phyloP scores from a whole-genome alignment of 1,140 invertebrate species.

The Scaptomyza graminum region DNA sequence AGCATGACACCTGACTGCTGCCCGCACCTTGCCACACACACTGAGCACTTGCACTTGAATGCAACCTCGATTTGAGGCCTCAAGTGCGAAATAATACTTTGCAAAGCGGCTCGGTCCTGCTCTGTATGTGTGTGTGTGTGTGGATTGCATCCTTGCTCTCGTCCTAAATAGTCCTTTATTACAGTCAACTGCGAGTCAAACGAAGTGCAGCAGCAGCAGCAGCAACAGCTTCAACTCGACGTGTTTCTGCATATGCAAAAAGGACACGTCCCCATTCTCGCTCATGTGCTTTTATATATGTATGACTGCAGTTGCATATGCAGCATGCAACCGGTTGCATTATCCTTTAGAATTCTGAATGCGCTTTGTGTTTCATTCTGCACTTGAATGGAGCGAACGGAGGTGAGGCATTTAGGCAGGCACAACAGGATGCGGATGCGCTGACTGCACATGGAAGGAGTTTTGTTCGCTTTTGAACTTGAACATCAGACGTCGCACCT shows the following conservation, averaged over 20 bases:
- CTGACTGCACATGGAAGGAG: slow-evolving; percentile 9
- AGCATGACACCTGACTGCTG: slow-evolving; percentile 36
- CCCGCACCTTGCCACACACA: slow-evolving; percentile 17
- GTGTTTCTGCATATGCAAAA: slow-evolving; percentile 71
- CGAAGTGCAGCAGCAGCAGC: slow-evolving; percentile 60
- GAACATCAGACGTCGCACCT: slow-evolving; percentile 56
- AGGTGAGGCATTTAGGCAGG: not conserved
- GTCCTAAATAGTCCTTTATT: slow-evolving; percentile 79
- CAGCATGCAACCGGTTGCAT: slow-evolving; percentile 63
- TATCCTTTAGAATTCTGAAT: slow-evolving; percentile 69
- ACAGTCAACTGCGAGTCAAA: slow-evolving; percentile 80
- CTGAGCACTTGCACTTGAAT: slow-evolving; percentile 58
- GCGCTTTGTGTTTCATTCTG: slow-evolving; percentile 25
- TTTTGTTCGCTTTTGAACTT: slow-evolving; percentile 23
- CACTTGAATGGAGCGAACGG: slow-evolving; percentile 18
- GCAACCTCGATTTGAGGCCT: slow-evolving; percentile 54
- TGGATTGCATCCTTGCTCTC: slow-evolving; percentile 41
- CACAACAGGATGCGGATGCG: slow-evolving; percentile 14
- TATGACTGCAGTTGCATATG: slow-evolving; percentile 61
- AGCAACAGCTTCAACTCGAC: slow-evolving; percentile 30
- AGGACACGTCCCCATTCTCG: slow-evolving; percentile 8
- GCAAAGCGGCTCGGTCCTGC: slow-evolving; percentile 16
- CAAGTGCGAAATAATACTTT: slow-evolving; percentile 71
- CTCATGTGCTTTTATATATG: not conserved
- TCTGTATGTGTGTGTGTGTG: slow-evolving; percentile 11